Evolutionary conservation across 2,797 vertebrate species (phyloP), one percentile per base, ranked within the genome.

Genomic region (Sciaenops ocellatus): DNA sequence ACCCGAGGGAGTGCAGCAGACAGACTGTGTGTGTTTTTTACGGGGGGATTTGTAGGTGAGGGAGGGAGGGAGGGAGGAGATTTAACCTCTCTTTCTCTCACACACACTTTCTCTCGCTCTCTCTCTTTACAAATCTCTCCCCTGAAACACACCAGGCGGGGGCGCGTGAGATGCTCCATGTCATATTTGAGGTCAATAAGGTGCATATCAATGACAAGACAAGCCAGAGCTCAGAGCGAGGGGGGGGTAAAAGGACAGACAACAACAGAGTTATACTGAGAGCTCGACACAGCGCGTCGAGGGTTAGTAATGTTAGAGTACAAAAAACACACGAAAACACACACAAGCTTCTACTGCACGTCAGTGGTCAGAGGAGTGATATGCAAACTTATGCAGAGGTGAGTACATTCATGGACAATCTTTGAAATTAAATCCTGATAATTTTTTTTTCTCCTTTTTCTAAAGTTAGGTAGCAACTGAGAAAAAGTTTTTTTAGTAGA

Each of bases 391-490:
- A 93, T 92, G 93, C 84, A 86, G 87, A 87, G 87, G 89, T 94
- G 92, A 93, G 87, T 92, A 95, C 94, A 95, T 95, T 95, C 91
- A 91, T 85, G 88, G 88, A 93, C 91, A 90, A 92, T 86, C 92
- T 94, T 75, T 80, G 67, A 87, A 86, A 83, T 79, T 11, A 82
- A 82, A 78, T 86, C 69, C 67, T 73, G 60, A 69, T 30, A 48
- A 17, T 22, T 9, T 8, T 48, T 55, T 51, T 48, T 82, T 47
- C 44, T 70, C 69, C 65, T 73, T 59, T 34, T 57, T 47, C 50
- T 78, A 46, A 77, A 64, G 64, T 88, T 87, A 57, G 77, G 55
- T 76, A 89, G 82, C 79, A 89, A 86, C 83, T 82, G 80, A 79
- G 84, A 87, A 59, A 18, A 12, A 17, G 26, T 55, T 26, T 7